Evolutionary conservation across 2,888 invertebrate species (phyloP).

Genomic region (Epinotia bilunana): DNA sequence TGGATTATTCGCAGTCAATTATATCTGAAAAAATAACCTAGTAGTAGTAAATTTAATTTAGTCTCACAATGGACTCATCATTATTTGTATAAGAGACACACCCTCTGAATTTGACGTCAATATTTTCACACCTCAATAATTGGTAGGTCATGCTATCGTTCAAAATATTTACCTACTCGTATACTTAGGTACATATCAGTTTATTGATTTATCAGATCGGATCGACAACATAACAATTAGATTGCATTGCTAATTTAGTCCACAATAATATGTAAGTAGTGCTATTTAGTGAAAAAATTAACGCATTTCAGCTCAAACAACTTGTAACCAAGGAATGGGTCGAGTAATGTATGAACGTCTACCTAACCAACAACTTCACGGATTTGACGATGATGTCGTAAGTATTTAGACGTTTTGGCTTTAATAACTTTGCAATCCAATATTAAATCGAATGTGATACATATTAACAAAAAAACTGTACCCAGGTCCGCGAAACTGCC

Average conservation of each 20-base stretch:
- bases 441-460: neutral
- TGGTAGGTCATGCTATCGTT: conserved; percentile 23
- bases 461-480: conserved; percentile 19
- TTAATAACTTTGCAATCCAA: conserved; percentile 17
- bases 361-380: conserved; percentile 95
- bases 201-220: conserved; percentile 14
- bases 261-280: neutral
- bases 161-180: conserved; percentile 26
- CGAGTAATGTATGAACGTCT: conserved; percentile 94
- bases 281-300: conserved; percentile 32
- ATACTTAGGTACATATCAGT: neutral
- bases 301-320: conserved; percentile 89
- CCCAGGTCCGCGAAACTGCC: conserved; percentile 90
- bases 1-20: too few species aligned
- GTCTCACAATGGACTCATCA: neutral
- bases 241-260: conserved; percentile 7
- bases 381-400: conserved; percentile 95
- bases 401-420: conserved; percentile 59
- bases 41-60: too few species aligned
- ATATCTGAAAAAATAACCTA: too few species aligned
- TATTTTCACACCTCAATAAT: conserved; percentile 29
- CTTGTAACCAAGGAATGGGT: conserved; percentile 95
- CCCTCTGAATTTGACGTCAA: conserved; percentile 18
- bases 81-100: conserved; percentile 23
- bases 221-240: conserved; percentile 19